Conservation (phyloP, 1,140 invertebrate genomes). For the Saxidomus purpurata region DNA sequence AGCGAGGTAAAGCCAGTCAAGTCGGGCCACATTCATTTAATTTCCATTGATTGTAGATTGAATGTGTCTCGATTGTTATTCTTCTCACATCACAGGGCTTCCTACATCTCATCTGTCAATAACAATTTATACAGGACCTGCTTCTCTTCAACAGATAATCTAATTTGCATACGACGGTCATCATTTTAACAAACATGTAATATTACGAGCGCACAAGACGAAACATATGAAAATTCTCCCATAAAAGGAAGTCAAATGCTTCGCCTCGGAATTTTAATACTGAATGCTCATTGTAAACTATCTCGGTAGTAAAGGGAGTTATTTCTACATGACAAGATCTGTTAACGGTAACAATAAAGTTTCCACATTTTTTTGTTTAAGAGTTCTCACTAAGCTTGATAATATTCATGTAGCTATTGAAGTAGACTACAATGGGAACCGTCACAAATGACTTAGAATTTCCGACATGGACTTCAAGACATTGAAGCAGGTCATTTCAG, state of each 20-base stretch:
- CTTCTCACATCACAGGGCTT: conserved; percentile 32
- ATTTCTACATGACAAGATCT: too few relatives aligned
- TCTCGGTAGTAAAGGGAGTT: too few relatives aligned
- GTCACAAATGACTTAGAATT: too few relatives aligned
- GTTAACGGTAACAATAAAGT: too few relatives aligned
- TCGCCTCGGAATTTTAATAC: too few relatives aligned
- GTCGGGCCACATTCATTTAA: conserved; percentile 15
- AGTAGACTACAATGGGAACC: too few relatives aligned
- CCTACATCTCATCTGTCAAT: conserved; percentile 36
- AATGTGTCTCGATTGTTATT: conserved; percentile 31
- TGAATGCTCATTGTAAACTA: too few relatives aligned
- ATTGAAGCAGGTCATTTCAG: too few relatives aligned
- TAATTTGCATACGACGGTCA: conserved; percentile 44
- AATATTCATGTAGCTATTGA: too few relatives aligned
- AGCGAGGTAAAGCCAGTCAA: neutral
- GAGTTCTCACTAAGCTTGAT: too few relatives aligned
- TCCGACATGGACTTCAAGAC: too few relatives aligned
- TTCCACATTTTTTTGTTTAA: too few relatives aligned
- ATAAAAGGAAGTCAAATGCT: neutral
- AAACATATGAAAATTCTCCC: neutral
- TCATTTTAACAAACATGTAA: conserved; percentile 49
- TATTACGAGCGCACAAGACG: neutral
- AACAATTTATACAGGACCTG: conserved; percentile 41
- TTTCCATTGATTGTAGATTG: conserved; percentile 53
- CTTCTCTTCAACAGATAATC: conserved; percentile 34